These are phyloP conservation scores for Elaphurus davidianus DNA, from an alignment of 2,113 vertebrate genomes.

Conservation along the genomic window DNA sequence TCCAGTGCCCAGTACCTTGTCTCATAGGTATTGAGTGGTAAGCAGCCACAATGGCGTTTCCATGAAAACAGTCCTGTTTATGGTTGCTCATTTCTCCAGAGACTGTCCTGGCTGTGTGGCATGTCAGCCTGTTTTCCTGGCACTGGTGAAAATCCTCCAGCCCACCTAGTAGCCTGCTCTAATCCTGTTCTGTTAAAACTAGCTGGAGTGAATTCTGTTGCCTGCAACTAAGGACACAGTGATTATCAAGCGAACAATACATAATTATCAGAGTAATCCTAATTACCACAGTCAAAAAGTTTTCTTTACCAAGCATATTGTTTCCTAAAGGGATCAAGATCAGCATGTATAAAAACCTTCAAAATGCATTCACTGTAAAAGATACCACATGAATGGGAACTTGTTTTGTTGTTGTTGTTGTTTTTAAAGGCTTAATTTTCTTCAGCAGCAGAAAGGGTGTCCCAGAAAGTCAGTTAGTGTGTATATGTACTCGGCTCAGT, in stretches of 20 bases:
- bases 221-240: not conserved
- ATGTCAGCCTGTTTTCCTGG: not conserved
- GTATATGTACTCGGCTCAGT: not conserved
- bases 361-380: slow-evolving; percentile 6
- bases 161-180: not conserved
- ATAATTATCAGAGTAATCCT: slow-evolving; percentile 14
- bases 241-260: not conserved
- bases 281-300: not conserved
- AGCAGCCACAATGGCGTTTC: not conserved
- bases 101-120: not conserved
- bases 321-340: not conserved
- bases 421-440: not conserved
- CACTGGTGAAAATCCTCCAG: not conserved
- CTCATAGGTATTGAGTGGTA: not conserved
- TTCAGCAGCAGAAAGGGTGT: not conserved
- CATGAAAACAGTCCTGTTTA: not conserved
- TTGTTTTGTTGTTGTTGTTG: not conserved
- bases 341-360: not conserved
- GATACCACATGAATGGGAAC: not conserved
- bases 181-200: not conserved
- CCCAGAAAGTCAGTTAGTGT: not conserved
- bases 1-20: not conserved
- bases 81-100: not conserved
- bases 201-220: not conserved
- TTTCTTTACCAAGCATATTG: not conserved